These are phyloP conservation scores for Hyposoter dolosus DNA, from an alignment of 2,888 invertebrate genomes.

Conservation along the genomic window DNA sequence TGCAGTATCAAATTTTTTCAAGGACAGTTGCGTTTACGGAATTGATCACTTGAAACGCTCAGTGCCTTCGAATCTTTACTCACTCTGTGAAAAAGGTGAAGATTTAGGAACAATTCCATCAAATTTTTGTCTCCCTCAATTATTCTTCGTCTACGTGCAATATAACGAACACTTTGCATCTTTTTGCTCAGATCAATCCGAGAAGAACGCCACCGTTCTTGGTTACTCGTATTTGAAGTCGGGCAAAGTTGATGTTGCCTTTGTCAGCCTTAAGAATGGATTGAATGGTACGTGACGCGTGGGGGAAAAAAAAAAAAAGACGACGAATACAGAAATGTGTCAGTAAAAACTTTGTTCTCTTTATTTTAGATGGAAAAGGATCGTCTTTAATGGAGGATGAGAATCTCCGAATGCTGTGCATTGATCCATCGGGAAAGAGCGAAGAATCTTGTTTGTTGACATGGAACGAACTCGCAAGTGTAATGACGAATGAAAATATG, in stretches of 20 bases:
- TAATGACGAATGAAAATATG: slow-evolving; percentile 88
- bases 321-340: slow-evolving; percentile 17
- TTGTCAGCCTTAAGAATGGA: slow-evolving; percentile 87
- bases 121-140: not conserved
- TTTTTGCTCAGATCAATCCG: slow-evolving; percentile 24
- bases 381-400: slow-evolving; percentile 59
- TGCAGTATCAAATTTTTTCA: slow-evolving; percentile 88
- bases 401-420: slow-evolving; percentile 80
- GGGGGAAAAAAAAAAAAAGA: not conserved
- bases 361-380: slow-evolving; percentile 34
- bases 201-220: slow-evolving; percentile 33
- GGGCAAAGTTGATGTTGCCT: slow-evolving; percentile 91
- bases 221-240: slow-evolving; percentile 87
- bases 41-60: slow-evolving; percentile 55
- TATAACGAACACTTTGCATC: not conserved
- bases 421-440: slow-evolving; percentile 66
- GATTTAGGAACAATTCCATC: not conserved
- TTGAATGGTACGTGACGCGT: slow-evolving; percentile 35
- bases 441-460: slow-evolving; percentile 77
- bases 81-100: slow-evolving; percentile 73
- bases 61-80: slow-evolving; percentile 73
- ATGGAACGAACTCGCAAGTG: slow-evolving; percentile 80
- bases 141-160: not conserved
- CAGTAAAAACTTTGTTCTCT: not conserved
- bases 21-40: slow-evolving; percentile 87